phyloP scores from a whole-genome alignment of 1,140 invertebrate genomes.

The Lucilia sericata region DNA sequence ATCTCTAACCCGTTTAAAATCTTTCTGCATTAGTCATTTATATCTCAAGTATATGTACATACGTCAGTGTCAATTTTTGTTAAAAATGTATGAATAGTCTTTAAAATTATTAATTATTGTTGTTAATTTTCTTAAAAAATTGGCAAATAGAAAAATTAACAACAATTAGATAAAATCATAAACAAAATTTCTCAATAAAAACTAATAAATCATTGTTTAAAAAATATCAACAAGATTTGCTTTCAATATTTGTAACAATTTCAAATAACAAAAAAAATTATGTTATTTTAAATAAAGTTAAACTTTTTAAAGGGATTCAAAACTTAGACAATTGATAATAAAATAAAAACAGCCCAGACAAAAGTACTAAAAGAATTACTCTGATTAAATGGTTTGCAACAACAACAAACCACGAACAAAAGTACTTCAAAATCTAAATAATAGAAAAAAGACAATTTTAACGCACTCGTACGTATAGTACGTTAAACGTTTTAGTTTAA shows the following conservation, averaged over 20 bases:
- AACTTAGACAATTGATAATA: background rate
- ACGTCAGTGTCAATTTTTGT: no score
- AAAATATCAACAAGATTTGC: no score
- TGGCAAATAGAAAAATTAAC: background rate
- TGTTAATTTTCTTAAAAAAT: no score
- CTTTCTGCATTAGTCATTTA: no score
- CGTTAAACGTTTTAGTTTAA: background rate
- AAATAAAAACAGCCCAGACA: background rate
- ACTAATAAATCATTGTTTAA: slow-evolving; percentile 4
- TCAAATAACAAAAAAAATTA: background rate
- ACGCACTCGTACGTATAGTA: background rate
- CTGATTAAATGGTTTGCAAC: no score
- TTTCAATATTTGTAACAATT: no score
- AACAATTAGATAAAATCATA: background rate
- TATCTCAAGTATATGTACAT: no score
- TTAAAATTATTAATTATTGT: no score
- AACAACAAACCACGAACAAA: background rate
- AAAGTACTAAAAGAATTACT: background rate
- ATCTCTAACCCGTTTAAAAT: no score
- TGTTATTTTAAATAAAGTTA: background rate
- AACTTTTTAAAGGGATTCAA: background rate
- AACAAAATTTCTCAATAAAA: background rate
- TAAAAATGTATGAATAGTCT: no score
- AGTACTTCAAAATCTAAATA: background rate
- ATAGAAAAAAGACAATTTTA: background rate